Evolutionary conservation across 2,888 invertebrate genomes (phyloP).

Genomic region (Bellardia bayeri): DNA sequence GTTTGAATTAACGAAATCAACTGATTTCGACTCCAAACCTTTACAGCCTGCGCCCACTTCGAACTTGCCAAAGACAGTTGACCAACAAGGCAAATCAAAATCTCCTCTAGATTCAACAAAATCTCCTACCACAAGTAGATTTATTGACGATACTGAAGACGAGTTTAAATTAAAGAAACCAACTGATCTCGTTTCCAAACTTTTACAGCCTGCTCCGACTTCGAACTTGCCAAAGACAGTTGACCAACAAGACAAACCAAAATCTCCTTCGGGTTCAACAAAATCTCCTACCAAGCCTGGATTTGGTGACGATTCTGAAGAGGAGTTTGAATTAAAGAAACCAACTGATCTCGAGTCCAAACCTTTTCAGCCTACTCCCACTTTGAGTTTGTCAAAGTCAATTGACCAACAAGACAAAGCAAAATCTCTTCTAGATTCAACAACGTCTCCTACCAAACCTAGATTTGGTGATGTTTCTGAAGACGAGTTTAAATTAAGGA

Average conservation of each 20-base stretch:
- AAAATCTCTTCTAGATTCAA: neutral
- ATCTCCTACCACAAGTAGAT: neutral
- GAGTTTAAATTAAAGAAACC: neutral
- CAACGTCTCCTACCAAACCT: neutral
- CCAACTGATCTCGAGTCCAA: neutral
- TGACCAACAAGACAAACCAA: constrained; percentile 5
- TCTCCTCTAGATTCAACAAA: neutral
- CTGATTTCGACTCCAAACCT: no score
- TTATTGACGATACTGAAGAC: constrained; percentile 10
- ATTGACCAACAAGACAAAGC: neutral
- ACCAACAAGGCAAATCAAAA: neutral
- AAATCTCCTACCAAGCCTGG: neutral
- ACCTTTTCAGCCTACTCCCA: neutral
- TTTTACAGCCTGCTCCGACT: neutral
- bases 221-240: neutral
- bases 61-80: neutral
- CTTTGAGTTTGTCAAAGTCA: neutral
- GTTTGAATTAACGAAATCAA: no score
- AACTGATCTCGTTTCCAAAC: neutral
- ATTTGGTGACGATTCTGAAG: constrained; percentile 10
- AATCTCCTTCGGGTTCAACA: constrained; percentile 4
- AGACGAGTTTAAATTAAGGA: neutral
- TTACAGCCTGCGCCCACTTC: no score
- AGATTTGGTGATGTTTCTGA: neutral
- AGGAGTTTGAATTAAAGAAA: neutral